Base-by-base conservation (phyloP, 1,140 invertebrate species). In the Lordiphosa stackelbergi region DNA sequence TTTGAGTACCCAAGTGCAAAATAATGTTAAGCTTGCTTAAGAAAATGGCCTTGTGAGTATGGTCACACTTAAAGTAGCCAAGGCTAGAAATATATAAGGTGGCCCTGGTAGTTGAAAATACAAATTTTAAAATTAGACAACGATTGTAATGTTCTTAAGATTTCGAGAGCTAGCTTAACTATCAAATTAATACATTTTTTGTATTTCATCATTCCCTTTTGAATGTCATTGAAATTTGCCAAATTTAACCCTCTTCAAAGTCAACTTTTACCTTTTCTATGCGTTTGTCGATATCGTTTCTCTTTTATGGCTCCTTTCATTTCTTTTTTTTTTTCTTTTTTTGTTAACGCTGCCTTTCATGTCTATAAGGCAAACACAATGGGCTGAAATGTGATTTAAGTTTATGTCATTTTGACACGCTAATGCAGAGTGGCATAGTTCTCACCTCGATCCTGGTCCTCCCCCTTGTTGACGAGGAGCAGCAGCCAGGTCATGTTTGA, bases 361-460 rank as follows among this genome's bases (percentile, higher is more conserved):
- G 75, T 78, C 75, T 63, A 36, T 61, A 37, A 70, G 45, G 38
- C 58, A 74, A 71, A 43, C 74, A 53, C 77, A 59, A 70, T 59
- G 75, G 59, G 43, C 66, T 41, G 43, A 70, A 79, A 81, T 70
- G 71, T 83, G 77, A 81, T 81, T 79, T 83, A 58, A 64, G 71
- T 75, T 83, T 74, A 81, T 81, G 66, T 64, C 77, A 62, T 52
- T 72, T 69, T 65, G 75, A 72, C 75, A 81, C 75, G 75, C 75
- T 65, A 81, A 69, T 83, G 75, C 62, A 47, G 56, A 53, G 58
- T 70, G 66, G 42, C 55, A 70, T 37, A 12, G 38, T 31, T 22
- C 35, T 31, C 43, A 36, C 22, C 48, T 45, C 13, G 19, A 11
- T 19, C 46, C 48, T 10, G 16, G 35, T 28, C 42, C 24, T 31